A percentile compares a stretch with the other conserved stretches of the same genome.
phyloP scores from a whole-genome alignment of 1,140 invertebrate genomes.

The Xylocopa sonorina region DNA sequence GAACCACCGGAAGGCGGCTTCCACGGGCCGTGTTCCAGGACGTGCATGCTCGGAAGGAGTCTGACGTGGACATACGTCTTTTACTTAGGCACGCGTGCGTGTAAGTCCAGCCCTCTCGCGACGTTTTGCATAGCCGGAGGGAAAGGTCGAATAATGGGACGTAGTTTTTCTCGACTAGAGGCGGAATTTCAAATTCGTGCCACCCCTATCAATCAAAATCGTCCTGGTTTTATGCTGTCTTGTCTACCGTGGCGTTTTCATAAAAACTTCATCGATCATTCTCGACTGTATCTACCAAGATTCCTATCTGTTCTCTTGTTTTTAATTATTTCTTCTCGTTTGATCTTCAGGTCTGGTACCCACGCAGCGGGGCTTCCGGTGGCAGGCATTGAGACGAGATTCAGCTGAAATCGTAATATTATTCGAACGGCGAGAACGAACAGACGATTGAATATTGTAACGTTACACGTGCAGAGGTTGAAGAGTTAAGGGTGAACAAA shows the following conservation, averaged over 20 bases:
- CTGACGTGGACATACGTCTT: constrained; percentile 45
- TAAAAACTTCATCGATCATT: constrained; percentile 63
- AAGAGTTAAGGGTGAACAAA: neutral
- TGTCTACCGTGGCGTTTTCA: constrained; percentile 43
- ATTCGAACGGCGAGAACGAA: too few species aligned
- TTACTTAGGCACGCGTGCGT: constrained; percentile 24
- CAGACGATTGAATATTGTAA: too few species aligned
- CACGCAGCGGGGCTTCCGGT: neutral
- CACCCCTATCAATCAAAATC: constrained; percentile 59
- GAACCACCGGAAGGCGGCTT: constrained; percentile 42
- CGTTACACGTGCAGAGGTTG: too few species aligned
- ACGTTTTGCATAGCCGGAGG: constrained; percentile 21
- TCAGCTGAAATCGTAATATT: too few species aligned
- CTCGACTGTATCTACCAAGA: neutral
- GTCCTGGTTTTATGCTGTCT: neutral
- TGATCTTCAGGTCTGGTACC: too few species aligned
- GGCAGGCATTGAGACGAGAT: too few species aligned
- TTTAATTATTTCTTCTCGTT: neutral
- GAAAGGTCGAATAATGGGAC: neutral
- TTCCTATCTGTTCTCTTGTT: neutral
- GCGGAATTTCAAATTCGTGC: constrained; percentile 60
- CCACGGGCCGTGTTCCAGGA: constrained; percentile 47
- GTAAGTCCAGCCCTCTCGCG: neutral
- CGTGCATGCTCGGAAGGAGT: constrained; percentile 51
- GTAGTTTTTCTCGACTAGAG: neutral